phyloP scores from a whole-genome alignment of 2,113 vertebrate species.

The Raja brachyura region DNA sequence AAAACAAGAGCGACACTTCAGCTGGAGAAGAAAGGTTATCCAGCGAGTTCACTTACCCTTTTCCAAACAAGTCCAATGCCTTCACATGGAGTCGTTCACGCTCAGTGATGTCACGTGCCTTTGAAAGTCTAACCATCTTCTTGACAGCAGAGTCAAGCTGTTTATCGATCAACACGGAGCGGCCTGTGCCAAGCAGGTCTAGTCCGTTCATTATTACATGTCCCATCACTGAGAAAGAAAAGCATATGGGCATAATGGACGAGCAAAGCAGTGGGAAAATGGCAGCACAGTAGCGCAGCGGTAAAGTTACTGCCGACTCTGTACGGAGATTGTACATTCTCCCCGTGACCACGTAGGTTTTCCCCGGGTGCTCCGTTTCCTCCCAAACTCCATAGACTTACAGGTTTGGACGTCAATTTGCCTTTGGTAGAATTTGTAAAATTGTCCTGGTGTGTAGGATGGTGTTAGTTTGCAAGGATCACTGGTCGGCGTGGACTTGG shows the following conservation, averaged over 20 bases:
- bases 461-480: no score
- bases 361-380: no score
- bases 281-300: no score
- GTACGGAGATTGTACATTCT: no score
- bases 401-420: no score
- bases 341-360: no score
- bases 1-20: neutral
- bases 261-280: no score
- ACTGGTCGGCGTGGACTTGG: no score
- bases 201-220: constrained; percentile 75
- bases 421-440: no score
- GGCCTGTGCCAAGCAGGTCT: constrained; percentile 65
- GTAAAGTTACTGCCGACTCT: no score
- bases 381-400: no score
- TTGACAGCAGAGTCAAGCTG: constrained; percentile 63
- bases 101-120: constrained; percentile 60
- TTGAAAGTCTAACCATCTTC: constrained; percentile 59
- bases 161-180: constrained; percentile 58
- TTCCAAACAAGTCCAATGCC: constrained; percentile 72
- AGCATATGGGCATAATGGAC: neutral
- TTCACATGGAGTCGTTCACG: constrained; percentile 75
- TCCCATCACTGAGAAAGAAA: constrained; percentile 70
- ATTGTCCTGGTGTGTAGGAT: no score
- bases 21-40: neutral
- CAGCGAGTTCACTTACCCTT: constrained; percentile 66